phyloP scores from a whole-genome alignment of 2,888 invertebrate genomes.

The Pedicia rivosa region DNA sequence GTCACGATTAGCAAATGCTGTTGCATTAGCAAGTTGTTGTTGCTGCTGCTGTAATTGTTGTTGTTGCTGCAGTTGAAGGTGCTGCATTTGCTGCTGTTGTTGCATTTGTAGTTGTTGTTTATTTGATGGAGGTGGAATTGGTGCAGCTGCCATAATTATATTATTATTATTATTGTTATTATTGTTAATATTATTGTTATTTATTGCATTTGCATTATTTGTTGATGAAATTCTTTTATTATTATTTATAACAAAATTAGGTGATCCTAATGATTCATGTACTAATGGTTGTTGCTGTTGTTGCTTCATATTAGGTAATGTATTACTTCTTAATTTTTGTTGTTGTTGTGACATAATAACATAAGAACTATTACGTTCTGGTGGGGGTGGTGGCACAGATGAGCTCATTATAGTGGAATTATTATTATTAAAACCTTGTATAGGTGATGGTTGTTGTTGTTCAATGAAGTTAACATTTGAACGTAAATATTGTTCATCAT shows the following conservation, averaged over 20 bases:
- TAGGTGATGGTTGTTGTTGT: constrained; percentile 4
- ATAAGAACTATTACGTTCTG: constrained; percentile 79
- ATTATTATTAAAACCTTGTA: too few relatives aligned
- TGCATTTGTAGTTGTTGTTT: not conserved
- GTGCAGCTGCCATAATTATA: not conserved
- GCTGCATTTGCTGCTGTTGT: not conserved
- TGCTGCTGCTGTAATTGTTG: constrained; percentile 14
- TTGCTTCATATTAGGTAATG: not conserved
- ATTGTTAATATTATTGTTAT: constrained; percentile 8
- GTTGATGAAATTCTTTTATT: constrained; percentile 4
- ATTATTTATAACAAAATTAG: constrained; percentile 3
- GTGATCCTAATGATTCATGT: not conserved
- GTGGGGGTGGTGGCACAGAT: constrained; percentile 50
- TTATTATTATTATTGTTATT: constrained; percentile 12
- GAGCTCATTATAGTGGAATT: constrained; percentile 17
- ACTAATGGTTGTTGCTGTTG: not conserved
- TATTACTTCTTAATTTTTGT: constrained; percentile 19
- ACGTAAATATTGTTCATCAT: too few relatives aligned
- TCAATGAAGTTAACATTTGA: not conserved
- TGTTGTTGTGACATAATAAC: constrained; percentile 61
- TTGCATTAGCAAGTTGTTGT: constrained; percentile 12
- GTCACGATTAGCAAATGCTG: constrained; percentile 17
- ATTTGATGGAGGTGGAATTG: not conserved
- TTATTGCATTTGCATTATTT: constrained; percentile 4
- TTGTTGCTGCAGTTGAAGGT: constrained; percentile 16